Conservation (phyloP, 2,888 invertebrate species). For the Hydropsyche betteni region DNA sequence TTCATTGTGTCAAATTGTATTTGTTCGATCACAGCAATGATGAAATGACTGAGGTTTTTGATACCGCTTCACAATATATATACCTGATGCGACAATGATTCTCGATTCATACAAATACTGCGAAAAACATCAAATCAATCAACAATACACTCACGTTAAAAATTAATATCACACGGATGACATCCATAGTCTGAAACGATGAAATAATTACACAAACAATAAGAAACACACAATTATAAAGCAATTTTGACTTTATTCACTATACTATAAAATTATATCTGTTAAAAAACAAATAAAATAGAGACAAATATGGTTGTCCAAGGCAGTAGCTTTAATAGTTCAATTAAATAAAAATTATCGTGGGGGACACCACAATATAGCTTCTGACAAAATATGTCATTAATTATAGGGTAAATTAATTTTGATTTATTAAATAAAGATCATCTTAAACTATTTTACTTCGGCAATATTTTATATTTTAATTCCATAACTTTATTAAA, state of each 20-base stretch:
- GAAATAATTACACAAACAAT: conserved; percentile 10
- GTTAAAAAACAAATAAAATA: neutral
- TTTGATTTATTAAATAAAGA: neutral
- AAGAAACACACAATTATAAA: conserved; percentile 21
- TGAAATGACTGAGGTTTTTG: neutral
- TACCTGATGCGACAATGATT: too few species aligned
- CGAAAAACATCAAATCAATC: too few species aligned
- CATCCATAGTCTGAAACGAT: conserved; percentile 7
- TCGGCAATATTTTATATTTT: too few species aligned
- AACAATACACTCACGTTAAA: neutral
- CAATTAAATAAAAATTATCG: conserved; percentile 23
- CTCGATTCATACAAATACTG: too few species aligned
- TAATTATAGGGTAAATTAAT: conserved; percentile 5
- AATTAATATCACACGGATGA: neutral
- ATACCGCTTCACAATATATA: neutral
- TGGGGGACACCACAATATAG: neutral
- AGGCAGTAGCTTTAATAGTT: neutral
- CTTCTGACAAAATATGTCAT: neutral
- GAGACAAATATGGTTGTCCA: neutral
- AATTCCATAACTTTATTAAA: too few species aligned
- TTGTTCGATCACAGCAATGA: neutral
- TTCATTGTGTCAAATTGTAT: neutral
- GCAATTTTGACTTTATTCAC: neutral
- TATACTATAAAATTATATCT: neutral
- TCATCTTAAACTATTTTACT: too few species aligned